Conservation (phyloP, 2,797 vertebrate species). For the Esox masquinongy region DNA sequence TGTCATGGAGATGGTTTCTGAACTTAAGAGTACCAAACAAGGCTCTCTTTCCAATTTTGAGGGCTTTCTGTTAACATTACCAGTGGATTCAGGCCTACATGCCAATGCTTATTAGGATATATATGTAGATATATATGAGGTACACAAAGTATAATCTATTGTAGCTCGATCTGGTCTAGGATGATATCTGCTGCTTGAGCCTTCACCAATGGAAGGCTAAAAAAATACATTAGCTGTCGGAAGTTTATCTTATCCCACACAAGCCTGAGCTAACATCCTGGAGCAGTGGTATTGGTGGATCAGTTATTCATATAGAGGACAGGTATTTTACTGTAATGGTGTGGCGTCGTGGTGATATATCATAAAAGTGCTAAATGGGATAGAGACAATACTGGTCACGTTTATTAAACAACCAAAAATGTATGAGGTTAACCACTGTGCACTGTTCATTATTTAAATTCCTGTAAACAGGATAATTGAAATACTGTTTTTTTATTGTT, state of each 20-base stretch:
- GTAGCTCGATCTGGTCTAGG: neutral
- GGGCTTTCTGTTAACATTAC: neutral
- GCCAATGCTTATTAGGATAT: neutral
- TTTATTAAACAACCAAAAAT: neutral
- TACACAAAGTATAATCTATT: neutral
- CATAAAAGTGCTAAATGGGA: neutral
- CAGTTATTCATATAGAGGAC: neutral
- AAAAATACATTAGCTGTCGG: neutral
- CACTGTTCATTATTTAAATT: neutral
- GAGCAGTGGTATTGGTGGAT: neutral
- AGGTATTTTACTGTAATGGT: neutral
- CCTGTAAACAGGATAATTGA: neutral
- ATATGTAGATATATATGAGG: neutral
- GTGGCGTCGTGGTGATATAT: neutral
- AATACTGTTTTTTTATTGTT: neutral
- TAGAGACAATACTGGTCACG: neutral
- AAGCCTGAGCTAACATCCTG: neutral
- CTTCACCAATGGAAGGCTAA: neutral
- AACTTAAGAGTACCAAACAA: neutral
- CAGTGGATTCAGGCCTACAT: neutral
- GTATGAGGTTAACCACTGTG: neutral
- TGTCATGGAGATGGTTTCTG: conserved; percentile 1
- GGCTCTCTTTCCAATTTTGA: neutral
- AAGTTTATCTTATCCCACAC: neutral
- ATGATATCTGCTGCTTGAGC: neutral